Evolutionary conservation across 2,888 invertebrate species (phyloP).

Genomic region (Tiliacea aurago): DNA sequence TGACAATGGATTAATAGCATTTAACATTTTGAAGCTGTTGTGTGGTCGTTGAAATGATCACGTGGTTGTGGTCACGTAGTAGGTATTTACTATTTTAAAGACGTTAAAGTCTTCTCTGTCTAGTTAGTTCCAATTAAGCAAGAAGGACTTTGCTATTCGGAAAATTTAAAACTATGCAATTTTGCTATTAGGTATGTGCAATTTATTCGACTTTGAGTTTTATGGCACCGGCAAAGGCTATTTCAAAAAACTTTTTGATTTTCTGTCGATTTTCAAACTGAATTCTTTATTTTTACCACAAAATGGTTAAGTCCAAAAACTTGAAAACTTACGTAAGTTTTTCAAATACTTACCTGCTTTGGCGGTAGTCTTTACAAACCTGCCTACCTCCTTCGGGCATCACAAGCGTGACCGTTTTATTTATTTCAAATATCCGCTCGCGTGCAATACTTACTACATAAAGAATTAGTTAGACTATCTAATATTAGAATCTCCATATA

Average conservation of each 20-base stretch:
- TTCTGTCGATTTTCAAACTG: no score
- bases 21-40: background rate
- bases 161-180: no score
- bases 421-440: background rate
- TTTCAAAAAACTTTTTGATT: no score
- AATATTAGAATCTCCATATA: slow-evolving; percentile 44
- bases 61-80: background rate
- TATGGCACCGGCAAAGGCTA: no score
- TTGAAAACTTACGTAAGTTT: no score
- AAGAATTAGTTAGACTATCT: slow-evolving; percentile 23
- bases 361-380: background rate
- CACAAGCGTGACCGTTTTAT: background rate
- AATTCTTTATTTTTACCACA: no score
- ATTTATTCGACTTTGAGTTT: no score
- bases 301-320: no score
- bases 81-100: background rate
- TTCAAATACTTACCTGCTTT: no score
- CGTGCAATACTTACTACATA: slow-evolving; percentile 1
- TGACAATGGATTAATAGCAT: slow-evolving; percentile 45
- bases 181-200: no score
- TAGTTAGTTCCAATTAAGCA: background rate
- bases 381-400: background rate
- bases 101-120: background rate
- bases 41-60: background rate
- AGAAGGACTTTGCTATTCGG: no score